Base-by-base conservation (phyloP, 2,113 vertebrate genomes). In the Tonatia bakeri region DNA sequence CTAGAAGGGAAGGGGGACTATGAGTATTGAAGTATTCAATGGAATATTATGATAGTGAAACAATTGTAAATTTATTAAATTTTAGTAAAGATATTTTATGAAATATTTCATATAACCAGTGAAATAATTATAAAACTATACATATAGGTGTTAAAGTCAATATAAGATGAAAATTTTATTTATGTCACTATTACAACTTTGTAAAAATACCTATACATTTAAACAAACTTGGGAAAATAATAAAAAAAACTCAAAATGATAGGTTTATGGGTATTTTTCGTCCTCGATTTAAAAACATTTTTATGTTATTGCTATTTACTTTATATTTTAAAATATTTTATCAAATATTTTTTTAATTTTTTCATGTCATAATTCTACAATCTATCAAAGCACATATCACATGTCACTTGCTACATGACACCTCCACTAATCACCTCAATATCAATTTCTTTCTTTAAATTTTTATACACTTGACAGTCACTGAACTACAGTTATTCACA, bases 51-150 rank as follows among this genome's bases (percentile, higher is more conserved):
- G 33, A 28, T 64, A 65, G 10, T 69, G 12, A 97, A 88, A 92
- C 22, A 80, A 90, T 24, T 86, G 52, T 33, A 24, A 8, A 85
- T 82, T 91, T 93, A 85, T 31, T 94, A 75, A 70, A 84, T 79
- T 67, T 90, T 47, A 17, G 7, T 70, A 73, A 86, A 86, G 38
- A 45, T 70, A 87, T 19, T 45, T 72, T 87, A 54, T 70, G 28
- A 47, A 75, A 64, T 75, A 90, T 2, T 59, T 94, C 65, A 84
- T 47, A 15, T 90, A 94, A 73, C 4, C 22, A 89, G 61, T 90
- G 33, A 73, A 91, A 52, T 86, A 6, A 76, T 79, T 95, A 54
- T 28, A 76, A 87, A 96, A 92, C 65, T 93, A 93, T 31, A 86
- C 80, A 83, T 79, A 52, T 7, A 3, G 2, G 0, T 73, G 7